Evolutionary conservation across 2,888 invertebrate species (phyloP), one percentile per base, ranked within the genome.

Genomic region (Colostygia pectinataria): DNA sequence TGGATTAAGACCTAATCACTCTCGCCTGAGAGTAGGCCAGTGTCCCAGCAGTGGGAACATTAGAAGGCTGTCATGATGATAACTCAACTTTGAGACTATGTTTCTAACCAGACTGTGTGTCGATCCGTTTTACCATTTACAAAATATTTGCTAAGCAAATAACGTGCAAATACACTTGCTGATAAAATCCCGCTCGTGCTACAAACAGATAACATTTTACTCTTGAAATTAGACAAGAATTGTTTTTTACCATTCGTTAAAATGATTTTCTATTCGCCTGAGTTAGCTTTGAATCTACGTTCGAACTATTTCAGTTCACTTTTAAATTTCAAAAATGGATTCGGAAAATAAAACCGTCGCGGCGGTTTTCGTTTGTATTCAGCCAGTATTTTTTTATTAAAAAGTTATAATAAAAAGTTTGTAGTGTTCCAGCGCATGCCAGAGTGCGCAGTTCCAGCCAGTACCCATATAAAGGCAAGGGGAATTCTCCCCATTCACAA

Each of bases 101-200:
- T 13, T 33, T 33, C 29, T 13, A 9, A 15, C 10, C 2, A 31
- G 9, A 24, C n/a, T 7, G 24, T 38, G 39, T 23, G 46, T 39
- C 55, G 38, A 45, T 57, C 43, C 55, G 46, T 52, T 66, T 55
- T n/a, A 55, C 40, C 20, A 52, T 55, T 72, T 66, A 68, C 65
- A 82, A 73, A 87, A 84, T 77, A 84, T 86, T 86, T 81, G 61
- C 72, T 31, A 33, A 66, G 65, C 69, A 85, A 85, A 85, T 77
- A 83, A 51, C n/a, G n/a, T n/a, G n/a, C n/a, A n/a, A n/a, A n/a
- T n/a, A n/a, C 36, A 66, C 50, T 52, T 13, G 46, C 53, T 61
- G 80, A 83, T 85, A 84, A 80, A 69, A 57, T 59, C 65, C 59
- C 71, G 74, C 81, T 77, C 83, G 82, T 82, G 82, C 81, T 64